These are phyloP conservation scores for Dendrolimus houi DNA, from an alignment of 2,888 invertebrate genomes.

Conservation along the genomic window DNA sequence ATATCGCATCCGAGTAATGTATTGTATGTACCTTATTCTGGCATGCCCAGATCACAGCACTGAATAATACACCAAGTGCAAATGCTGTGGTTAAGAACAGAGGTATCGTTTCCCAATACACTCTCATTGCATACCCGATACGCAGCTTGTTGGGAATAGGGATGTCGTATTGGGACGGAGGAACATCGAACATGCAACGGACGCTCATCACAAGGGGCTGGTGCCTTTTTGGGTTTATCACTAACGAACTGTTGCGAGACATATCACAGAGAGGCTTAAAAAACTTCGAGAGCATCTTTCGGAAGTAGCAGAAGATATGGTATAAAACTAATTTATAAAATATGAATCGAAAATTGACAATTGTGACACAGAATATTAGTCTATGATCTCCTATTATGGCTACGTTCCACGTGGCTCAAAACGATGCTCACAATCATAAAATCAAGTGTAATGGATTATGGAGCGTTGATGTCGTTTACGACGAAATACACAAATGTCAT, in stretches of 20 bases:
- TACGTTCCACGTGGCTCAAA: no score
- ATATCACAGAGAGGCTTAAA: conserved; percentile 3
- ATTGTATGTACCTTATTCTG: conserved; percentile 44
- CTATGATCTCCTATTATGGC: no score
- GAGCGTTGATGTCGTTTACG: no score
- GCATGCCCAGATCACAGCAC: conserved; percentile 30
- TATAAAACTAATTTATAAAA: no score
- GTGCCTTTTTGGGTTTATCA: neutral
- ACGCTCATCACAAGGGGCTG: conserved; percentile 1
- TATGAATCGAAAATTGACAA: no score
- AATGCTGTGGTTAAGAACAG: conserved; percentile 30
- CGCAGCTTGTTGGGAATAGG: conserved; percentile 33
- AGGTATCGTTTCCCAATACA: conserved; percentile 55
- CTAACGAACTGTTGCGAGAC: conserved; percentile 2
- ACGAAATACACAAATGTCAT: no score
- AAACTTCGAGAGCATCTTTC: conserved; percentile 39
- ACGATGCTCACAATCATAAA: no score
- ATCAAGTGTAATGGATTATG: no score
- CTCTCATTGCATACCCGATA: conserved; percentile 26
- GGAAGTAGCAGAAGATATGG: no score
- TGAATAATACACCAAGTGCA: conserved; percentile 19
- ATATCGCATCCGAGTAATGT: no score
- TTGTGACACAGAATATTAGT: no score
- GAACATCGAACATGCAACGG: conserved; percentile 25
- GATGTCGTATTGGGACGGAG: conserved; percentile 49